These are phyloP conservation scores for Struthidea cinerea DNA, from an alignment of 2,113 vertebrate genomes.

Conservation along the genomic window DNA sequence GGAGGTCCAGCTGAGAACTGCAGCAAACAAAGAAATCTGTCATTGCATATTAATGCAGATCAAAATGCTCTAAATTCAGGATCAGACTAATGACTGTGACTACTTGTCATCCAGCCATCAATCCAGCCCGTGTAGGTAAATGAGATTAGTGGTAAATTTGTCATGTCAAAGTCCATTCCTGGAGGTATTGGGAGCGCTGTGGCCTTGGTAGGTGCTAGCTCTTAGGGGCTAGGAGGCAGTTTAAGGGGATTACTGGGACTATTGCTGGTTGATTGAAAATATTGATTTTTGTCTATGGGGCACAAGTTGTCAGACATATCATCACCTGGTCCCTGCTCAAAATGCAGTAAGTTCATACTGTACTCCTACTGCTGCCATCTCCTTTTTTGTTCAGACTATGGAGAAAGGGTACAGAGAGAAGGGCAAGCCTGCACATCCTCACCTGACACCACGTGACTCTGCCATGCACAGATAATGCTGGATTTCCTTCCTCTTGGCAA, in stretches of 20 bases:
- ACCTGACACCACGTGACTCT: fast-evolving
- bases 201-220: neutral
- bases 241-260: neutral
- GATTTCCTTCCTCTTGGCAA: neutral
- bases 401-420: neutral
- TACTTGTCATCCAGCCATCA: neutral
- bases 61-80: neutral
- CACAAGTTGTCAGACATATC: neutral
- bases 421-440: neutral
- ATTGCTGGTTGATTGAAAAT: neutral
- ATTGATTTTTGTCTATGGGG: neutral
- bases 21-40: neutral
- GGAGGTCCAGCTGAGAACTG: neutral
- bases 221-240: neutral
- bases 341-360: neutral
- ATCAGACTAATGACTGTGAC: neutral
- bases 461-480: neutral
- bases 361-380: neutral
- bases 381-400: neutral
- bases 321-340: neutral
- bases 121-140: neutral
- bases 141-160: neutral
- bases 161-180: neutral
- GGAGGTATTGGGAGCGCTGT: neutral
- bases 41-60: neutral